Evolutionary conservation across 2,113 vertebrate genomes (phyloP).

Genomic region (Macquaria australasica): DNA sequence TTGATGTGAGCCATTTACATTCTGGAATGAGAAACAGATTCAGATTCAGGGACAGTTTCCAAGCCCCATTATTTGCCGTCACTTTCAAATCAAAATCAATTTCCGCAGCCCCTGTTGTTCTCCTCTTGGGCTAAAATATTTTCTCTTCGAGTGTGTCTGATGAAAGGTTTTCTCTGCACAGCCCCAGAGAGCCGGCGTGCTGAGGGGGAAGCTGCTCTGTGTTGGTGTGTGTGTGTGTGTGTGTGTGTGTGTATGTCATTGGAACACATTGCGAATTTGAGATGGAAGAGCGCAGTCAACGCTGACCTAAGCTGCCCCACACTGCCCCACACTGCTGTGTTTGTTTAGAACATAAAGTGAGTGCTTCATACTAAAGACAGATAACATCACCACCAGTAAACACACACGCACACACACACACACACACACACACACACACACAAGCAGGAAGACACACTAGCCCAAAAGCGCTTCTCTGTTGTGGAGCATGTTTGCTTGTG

Average conservation of each 20-base stretch:
- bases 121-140: slow-evolving; percentile 66
- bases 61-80: slow-evolving; percentile 72
- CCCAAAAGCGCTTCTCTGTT: slow-evolving; percentile 48
- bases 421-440: slow-evolving; percentile 8
- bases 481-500: slow-evolving; percentile 62
- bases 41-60: slow-evolving; percentile 65
- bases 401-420: slow-evolving; percentile 21
- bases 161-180: slow-evolving; percentile 71
- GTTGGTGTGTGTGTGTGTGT: slow-evolving; percentile 19
- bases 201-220: slow-evolving; percentile 33
- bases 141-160: slow-evolving; percentile 67
- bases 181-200: slow-evolving; percentile 44
- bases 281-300: slow-evolving; percentile 53
- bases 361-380: slow-evolving; percentile 70
- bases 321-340: slow-evolving; percentile 61
- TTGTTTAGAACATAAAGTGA: slow-evolving; percentile 60
- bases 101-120: slow-evolving; percentile 65
- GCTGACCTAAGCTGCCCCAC: slow-evolving; percentile 66
- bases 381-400: slow-evolving; percentile 62
- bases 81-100: slow-evolving; percentile 81
- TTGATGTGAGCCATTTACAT: slow-evolving; percentile 65
- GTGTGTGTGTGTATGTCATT: slow-evolving; percentile 34
- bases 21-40: slow-evolving; percentile 70
- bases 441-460: slow-evolving; percentile 15
- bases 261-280: slow-evolving; percentile 49